A percentile compares a stretch with the other conserved stretches of the same genome.
These are phyloP conservation scores for Peromyscus leucopus DNA, from an alignment of 2,113 vertebrate genomes.

Conservation along the genomic window DNA sequence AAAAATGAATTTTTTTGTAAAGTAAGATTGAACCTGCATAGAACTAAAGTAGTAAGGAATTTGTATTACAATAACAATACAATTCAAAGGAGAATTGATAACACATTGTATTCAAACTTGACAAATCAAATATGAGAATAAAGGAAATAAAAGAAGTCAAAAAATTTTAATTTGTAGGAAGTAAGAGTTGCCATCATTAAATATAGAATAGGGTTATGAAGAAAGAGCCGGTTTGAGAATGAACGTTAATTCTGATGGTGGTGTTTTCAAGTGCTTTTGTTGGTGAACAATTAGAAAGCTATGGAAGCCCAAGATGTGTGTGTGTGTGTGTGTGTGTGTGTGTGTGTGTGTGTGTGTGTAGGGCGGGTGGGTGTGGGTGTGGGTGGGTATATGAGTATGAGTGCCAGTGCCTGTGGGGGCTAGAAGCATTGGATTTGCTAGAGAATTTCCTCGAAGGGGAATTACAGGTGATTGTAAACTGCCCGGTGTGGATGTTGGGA, in stretches of 20 bases:
- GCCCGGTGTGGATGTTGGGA: background rate
- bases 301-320: background rate
- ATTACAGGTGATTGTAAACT: background rate
- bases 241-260: conserved; percentile 12
- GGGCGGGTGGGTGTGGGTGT: no score
- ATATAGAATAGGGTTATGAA: background rate
- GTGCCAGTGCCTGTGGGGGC: no score
- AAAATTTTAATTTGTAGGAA: conserved; percentile 42
- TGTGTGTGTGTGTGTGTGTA: background rate
- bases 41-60: background rate
- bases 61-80: conserved; percentile 12
- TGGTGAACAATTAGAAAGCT: conserved; percentile 14
- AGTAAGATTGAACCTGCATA: background rate
- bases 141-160: conserved; percentile 23
- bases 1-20: background rate
- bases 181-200: conserved; percentile 10
- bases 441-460: background rate
- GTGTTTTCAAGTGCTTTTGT: conserved; percentile 7
- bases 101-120: conserved; percentile 10
- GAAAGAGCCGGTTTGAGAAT: conserved; percentile 26
- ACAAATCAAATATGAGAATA: background rate
- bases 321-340: background rate
- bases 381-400: no score
- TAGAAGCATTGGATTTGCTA: background rate
- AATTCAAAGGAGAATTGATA: conserved; percentile 13